Conservation (phyloP, 2,888 invertebrate genomes). For the Atherix ibis region DNA sequence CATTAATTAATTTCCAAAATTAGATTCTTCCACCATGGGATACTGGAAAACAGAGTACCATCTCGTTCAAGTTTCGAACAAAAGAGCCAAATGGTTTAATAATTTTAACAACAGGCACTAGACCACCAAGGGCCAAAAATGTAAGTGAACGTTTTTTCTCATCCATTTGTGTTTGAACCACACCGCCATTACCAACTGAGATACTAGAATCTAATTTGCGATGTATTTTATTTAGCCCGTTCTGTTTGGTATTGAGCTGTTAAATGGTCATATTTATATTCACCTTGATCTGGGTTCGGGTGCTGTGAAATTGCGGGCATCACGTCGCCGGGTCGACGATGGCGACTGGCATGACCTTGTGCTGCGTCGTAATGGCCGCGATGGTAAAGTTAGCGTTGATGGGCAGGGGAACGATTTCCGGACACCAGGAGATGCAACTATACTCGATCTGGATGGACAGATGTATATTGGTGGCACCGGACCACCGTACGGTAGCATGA, state of each 20-base stretch:
- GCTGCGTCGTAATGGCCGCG: slow-evolving; percentile 64
- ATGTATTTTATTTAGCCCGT: slow-evolving; percentile 63
- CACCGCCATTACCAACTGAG: neutral
- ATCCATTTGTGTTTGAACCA: neutral
- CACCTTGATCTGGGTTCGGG: slow-evolving; percentile 88
- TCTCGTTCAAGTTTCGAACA: slow-evolving; percentile 89
- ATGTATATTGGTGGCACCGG: slow-evolving; percentile 82
- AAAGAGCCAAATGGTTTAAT: slow-evolving; percentile 89
- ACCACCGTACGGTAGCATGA: slow-evolving; percentile 57
- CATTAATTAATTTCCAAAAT: slow-evolving; percentile 19
- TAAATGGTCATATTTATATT: slow-evolving; percentile 85
- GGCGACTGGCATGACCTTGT: slow-evolving; percentile 86
- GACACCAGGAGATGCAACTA: slow-evolving; percentile 77
- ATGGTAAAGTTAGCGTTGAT: slow-evolving; percentile 79
- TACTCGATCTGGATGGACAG: slow-evolving; percentile 74
- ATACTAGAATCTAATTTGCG: slow-evolving; percentile 5
- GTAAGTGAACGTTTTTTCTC: slow-evolving; percentile 19
- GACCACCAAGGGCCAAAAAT: slow-evolving; percentile 52
- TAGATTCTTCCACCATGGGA: slow-evolving; percentile 72
- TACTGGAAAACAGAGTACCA: slow-evolving; percentile 72
- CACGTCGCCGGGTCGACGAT: slow-evolving; percentile 70
- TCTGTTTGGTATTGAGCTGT: slow-evolving; percentile 83
- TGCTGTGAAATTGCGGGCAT: slow-evolving; percentile 69
- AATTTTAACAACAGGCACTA: slow-evolving; percentile 75
- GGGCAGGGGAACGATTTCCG: slow-evolving; percentile 77